Evolutionary conservation across 2,113 vertebrate genomes (phyloP).

Genomic region (Sinocyclocheilus maitianheensis): DNA sequence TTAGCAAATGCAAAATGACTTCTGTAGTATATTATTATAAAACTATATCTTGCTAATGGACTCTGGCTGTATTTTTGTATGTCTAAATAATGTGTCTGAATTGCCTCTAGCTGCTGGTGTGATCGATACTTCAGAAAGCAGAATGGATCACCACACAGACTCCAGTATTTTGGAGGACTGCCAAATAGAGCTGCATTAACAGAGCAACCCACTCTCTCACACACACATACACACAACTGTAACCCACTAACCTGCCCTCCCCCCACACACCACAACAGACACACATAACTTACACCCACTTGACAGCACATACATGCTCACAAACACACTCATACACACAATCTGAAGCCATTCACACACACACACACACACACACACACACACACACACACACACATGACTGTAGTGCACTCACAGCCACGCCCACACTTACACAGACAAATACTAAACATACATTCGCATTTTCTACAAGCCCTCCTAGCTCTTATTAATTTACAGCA

Average conservation of each 20-base stretch:
- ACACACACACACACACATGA: neutral
- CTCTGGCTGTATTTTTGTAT: conserved; percentile 7
- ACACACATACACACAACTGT: conserved; percentile 13
- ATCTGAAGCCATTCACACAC: neutral
- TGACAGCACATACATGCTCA: conserved; percentile 18
- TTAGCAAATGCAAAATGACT: neutral
- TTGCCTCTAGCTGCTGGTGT: conserved; percentile 57
- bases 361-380: neutral
- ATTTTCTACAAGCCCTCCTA: neutral
- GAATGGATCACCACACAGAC: conserved; percentile 65
- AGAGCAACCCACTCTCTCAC: conserved; percentile 38
- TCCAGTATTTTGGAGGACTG: conserved; percentile 68
- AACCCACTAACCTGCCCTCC: conserved; percentile 24
- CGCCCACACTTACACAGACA: neutral
- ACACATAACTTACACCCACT: conserved; percentile 36
- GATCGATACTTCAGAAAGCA: conserved; percentile 70
- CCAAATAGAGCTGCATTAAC: conserved; percentile 63
- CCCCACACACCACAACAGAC: conserved; percentile 26
- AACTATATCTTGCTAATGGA: conserved; percentile 21
- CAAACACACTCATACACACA: neutral
- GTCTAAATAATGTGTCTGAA: conserved; percentile 62
- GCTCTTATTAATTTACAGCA: neutral
- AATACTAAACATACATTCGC: neutral
- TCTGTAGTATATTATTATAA: neutral
- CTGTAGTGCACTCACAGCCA: neutral